Evolutionary conservation across 2,797 vertebrate species (phyloP), one percentile per base, ranked within the genome.

Genomic region (Acipenser ruthenus): DNA sequence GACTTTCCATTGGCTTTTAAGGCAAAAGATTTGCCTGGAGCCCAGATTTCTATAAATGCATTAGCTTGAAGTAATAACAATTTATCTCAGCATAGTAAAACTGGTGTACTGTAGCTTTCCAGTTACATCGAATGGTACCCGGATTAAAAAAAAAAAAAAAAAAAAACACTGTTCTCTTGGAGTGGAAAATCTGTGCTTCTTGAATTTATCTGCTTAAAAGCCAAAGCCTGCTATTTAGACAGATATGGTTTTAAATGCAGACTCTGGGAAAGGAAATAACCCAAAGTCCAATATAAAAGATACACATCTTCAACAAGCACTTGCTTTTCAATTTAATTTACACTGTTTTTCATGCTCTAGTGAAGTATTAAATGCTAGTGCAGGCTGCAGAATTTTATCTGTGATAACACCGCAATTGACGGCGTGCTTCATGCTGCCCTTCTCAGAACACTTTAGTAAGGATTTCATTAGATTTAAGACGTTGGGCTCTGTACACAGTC

Each of bases 341-440:
- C 87, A 89, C 87, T 90, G 89, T 91, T 93, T 93, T 94, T 93
- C 92, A 93, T 92, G 94, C 93, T 96, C 93, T 92, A 93, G 81
- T 95, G 93, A 91, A 90, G 91, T 92, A 94, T 88, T 91, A 94
- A 97, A 96, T 94, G 92, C 87, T 79, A 81, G 83, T 84, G 85
- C 83, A 89, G 91, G 83, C 89, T 82, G 85, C 82, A 91, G 86
- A 90, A 92, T 87, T 90, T 91, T 90, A 93, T 94, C 92, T 93
- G 78, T 70, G 90, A 95, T 94, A 94, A 92, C 82, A 83, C 84
- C 92, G 90, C 91, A 94, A 85, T 89, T 93, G 93, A 85, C 88
- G 88, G 88, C 87, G 89, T 88, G 86, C 92, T 93, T 91, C 91
- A 84, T 73, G 82, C 50, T 85, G 85, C 86, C 84, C 87, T 89